A percentile compares a stretch with the other conserved stretches of the same genome.
Conservation (phyloP, 2,797 vertebrate species). For the Acridotheres tristis region DNA sequence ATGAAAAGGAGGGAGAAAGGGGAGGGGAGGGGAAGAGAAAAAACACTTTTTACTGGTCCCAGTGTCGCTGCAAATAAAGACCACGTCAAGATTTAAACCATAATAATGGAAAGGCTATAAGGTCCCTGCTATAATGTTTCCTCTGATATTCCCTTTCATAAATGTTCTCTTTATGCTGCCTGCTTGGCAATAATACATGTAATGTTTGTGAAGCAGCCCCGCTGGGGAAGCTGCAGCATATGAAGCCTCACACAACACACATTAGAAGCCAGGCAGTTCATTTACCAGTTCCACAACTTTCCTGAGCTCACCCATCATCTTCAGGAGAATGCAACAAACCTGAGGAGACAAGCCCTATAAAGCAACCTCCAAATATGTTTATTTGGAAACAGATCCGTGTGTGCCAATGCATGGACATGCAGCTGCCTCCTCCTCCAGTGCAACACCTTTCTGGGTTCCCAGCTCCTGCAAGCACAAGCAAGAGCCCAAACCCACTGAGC, state of each 20-base stretch:
- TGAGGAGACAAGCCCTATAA: background rate
- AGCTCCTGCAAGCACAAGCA: background rate
- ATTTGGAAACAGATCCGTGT: background rate
- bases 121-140: conserved; percentile 75
- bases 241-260: conserved; percentile 36
- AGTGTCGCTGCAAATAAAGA: conserved; percentile 71
- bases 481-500: background rate
- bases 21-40: conserved; percentile 30
- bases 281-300: conserved; percentile 12
- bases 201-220: conserved; percentile 5
- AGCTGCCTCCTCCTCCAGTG: background rate
- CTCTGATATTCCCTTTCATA: conserved; percentile 76
- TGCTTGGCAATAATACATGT: conserved; percentile 57
- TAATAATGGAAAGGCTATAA: conserved; percentile 78
- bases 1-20: conserved; percentile 42
- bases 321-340: background rate
- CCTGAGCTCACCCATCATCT: background rate
- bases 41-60: conserved; percentile 66
- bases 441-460: background rate
- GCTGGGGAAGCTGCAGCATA: conserved; percentile 24
- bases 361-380: background rate
- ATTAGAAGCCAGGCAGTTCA: conserved; percentile 1
- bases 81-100: conserved; percentile 77
- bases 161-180: conserved; percentile 69
- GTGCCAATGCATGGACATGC: background rate